Percentiles rank a stretch among this genome's conserved stretches.
These are phyloP conservation scores for Notolepis coatsorum DNA, from an alignment of 2,797 vertebrate genomes.

Conservation along the genomic window DNA sequence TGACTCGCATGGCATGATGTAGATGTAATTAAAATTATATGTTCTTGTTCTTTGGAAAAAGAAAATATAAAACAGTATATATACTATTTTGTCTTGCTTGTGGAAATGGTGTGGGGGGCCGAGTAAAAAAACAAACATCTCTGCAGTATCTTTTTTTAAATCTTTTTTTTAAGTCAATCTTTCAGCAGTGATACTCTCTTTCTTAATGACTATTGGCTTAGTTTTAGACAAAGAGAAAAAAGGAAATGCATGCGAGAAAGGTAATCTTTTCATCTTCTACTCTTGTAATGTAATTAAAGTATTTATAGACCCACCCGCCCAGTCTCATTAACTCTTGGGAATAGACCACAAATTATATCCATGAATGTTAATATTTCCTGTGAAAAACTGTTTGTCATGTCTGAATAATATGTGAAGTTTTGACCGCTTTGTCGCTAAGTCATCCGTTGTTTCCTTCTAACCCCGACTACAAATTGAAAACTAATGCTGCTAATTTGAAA, in stretches of 20 bases:
- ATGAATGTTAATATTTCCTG: not conserved
- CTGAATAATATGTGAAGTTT: slow-evolving; percentile 1
- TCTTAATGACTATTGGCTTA: not conserved
- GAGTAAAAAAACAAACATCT: slow-evolving; percentile 34
- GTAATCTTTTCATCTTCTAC: no score
- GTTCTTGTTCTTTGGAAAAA: no score
- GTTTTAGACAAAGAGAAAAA: not conserved
- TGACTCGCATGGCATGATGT: slow-evolving; percentile 68
- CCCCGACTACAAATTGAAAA: slow-evolving; percentile 18
- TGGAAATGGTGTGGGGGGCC: slow-evolving; percentile 61
- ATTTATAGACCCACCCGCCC: no score
- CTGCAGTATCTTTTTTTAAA: not conserved
- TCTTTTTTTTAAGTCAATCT: no score
- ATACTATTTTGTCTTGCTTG: slow-evolving; percentile 39
- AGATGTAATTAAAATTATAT: slow-evolving; percentile 48
- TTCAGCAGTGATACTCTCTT: not conserved
- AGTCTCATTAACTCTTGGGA: no score
- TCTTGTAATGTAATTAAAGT: no score
- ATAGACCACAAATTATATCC: not conserved
- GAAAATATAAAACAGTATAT: slow-evolving; percentile 2
- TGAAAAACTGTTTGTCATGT: slow-evolving; percentile 18
- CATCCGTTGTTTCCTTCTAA: slow-evolving; percentile 29
- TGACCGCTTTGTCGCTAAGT: slow-evolving; percentile 17
- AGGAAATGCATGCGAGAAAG: no score
- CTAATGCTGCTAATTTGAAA: not conserved